phyloP scores from a whole-genome alignment of 2,113 vertebrate species.

The Spea multiplicata region DNA sequence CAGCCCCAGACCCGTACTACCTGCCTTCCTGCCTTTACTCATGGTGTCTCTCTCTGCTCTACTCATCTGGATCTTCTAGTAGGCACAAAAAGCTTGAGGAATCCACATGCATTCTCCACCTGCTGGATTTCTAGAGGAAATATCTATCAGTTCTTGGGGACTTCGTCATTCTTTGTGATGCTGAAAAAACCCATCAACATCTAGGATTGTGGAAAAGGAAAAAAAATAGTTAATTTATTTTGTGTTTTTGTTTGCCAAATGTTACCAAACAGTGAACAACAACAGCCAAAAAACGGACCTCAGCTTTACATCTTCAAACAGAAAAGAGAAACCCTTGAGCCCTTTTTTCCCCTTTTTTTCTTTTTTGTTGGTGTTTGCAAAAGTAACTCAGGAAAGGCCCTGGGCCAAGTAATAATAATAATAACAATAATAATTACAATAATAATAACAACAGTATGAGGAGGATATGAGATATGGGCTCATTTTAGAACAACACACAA shows the following conservation, averaged over 20 bases:
- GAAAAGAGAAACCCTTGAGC: constrained; percentile 61
- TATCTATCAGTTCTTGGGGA: constrained; percentile 66
- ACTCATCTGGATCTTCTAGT: constrained; percentile 85
- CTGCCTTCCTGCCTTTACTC: constrained; percentile 69
- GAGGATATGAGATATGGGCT: constrained; percentile 54
- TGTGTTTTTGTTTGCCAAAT: constrained; percentile 70
- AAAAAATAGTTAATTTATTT: constrained; percentile 18
- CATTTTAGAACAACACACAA: constrained; percentile 55
- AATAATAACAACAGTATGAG: constrained; percentile 48
- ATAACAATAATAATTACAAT: constrained; percentile 55
- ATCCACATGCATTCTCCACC: constrained; percentile 59
- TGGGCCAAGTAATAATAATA: constrained; percentile 71
- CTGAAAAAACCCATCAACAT: constrained; percentile 64
- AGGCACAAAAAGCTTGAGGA: constrained; percentile 32
- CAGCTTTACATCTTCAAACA: constrained; percentile 72
- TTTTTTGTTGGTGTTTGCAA: constrained; percentile 48
- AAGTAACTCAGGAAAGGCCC: constrained; percentile 81
- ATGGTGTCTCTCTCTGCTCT: constrained; percentile 76
- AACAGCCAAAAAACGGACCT: constrained; percentile 71
- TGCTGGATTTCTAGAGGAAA: constrained; percentile 66
- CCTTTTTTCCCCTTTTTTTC: constrained; percentile 44
- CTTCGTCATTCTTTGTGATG: constrained; percentile 69
- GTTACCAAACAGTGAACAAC: constrained; percentile 68
- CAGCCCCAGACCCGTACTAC: constrained; percentile 56
- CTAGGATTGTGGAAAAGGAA: constrained; percentile 61